Conservation (phyloP, 2,113 vertebrate genomes). For the Pituophis catenifer region DNA sequence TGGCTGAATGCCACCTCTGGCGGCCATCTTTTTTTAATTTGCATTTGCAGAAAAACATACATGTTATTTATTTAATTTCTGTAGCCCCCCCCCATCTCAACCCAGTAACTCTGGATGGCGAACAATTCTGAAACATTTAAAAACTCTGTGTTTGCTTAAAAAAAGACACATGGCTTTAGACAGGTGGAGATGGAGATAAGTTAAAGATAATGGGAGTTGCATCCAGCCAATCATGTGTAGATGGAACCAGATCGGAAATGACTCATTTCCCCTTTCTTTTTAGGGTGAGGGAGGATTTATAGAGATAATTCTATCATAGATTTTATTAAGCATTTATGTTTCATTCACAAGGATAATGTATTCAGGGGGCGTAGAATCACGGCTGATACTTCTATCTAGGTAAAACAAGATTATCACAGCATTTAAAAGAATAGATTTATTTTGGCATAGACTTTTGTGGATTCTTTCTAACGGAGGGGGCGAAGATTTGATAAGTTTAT, state of each 20-base stretch:
- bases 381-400: not conserved
- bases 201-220: not conserved
- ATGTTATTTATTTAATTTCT: not conserved
- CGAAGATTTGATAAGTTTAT: not conserved
- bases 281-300: not conserved
- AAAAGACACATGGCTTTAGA: slow-evolving; percentile 29
- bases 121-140: not conserved
- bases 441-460: not conserved
- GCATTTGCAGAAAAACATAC: not conserved
- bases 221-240: not conserved
- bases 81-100: not conserved
- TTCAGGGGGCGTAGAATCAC: not conserved
- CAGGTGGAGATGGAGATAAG: not conserved
- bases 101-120: not conserved
- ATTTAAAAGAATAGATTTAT: not conserved
- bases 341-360: not conserved
- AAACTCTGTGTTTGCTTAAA: slow-evolving; percentile 11
- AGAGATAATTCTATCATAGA: not conserved
- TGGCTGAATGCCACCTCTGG: no score
- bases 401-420: not conserved
- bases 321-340: not conserved
- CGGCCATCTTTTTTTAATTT: not conserved
- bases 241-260: not conserved
- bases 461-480: not conserved
- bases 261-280: not conserved